Conservation (phyloP, 2,113 vertebrate species). For the Zapornia atra region DNA sequence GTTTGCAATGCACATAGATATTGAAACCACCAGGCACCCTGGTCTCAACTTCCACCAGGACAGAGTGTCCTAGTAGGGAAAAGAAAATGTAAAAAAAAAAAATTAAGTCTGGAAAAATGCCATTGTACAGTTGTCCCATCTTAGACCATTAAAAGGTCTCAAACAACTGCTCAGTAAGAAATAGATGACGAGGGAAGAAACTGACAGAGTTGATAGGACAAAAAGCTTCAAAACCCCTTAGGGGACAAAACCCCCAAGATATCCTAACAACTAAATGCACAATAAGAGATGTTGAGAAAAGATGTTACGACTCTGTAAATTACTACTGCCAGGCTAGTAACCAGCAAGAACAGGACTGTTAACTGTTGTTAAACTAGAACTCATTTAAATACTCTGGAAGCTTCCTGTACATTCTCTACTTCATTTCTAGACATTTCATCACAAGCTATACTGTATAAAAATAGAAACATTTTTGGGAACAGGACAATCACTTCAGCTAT, state of each 20-base stretch:
- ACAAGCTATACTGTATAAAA: neutral
- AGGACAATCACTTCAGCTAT: neutral
- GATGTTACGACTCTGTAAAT: neutral
- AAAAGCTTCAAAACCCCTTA: neutral
- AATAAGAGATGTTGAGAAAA: neutral
- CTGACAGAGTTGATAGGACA: neutral
- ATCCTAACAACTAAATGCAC: neutral
- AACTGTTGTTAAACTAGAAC: neutral
- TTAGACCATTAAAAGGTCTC: neutral
- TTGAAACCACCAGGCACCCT: neutral
- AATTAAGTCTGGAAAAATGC: neutral
- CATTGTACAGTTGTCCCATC: neutral
- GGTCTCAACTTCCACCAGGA: neutral
- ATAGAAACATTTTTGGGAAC: neutral
- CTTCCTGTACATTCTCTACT: neutral
- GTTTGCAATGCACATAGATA: neutral
- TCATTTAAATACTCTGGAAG: neutral
- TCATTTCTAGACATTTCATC: neutral
- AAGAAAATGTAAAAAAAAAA: neutral
- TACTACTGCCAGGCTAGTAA: neutral
- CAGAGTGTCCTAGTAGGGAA: neutral
- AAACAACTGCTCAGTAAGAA: neutral
- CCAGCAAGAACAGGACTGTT: neutral
- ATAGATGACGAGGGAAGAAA: neutral
- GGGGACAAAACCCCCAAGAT: rapidly evolving